Base-by-base conservation (phyloP, 1,140 invertebrate species). In the Brachionus koreanus region DNA sequence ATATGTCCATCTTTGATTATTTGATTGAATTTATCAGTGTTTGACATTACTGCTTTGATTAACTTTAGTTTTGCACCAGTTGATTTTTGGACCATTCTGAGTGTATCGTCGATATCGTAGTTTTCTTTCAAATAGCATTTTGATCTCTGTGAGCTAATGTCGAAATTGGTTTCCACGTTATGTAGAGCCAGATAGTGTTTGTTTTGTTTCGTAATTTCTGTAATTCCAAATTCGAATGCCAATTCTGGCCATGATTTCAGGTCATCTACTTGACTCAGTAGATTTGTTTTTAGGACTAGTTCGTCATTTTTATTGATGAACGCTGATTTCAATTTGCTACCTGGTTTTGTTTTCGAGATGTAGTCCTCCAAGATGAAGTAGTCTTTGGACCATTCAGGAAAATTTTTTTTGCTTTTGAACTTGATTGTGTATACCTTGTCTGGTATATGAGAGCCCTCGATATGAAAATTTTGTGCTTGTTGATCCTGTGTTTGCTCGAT, bases 361-460 rank as follows among this genome's bases (percentile, higher is more conserved):
- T 65, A 65, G 25, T 65, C 63, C 29, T 65, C 63, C 33, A 65
- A 10, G 6, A 35, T n/a, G 10, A 65, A 65, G 29, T 65, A 65
- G 63, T 65, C 63, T 25, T 65, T 25, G 63, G 33, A 65, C 23
- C 12, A n/a, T 33, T 33, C 63, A 65, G 63, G 63, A 65, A 65
- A 65, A 12, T 65, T 33, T 33, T 65, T 65, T 25, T 65, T 65
- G 33, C 63, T 65, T 65, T 65, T 65, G 63, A 65, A 65, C n/a
- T 65, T 65, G 12, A 65, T 65, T n/a, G 63, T 33, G 29, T 33
- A 57, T 12, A 6, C 3, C 5, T 7, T 12, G 16, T 65, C 29
- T 5, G 6, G 23, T 35, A 10, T 10, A 46, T 7, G n/a, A 12
- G 43, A 46, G 43, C 12, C 43, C 43, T 46, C 43, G 43, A 46